Base-by-base conservation (phyloP, 2,888 invertebrate species). In the Sesia bembeciformis region DNA sequence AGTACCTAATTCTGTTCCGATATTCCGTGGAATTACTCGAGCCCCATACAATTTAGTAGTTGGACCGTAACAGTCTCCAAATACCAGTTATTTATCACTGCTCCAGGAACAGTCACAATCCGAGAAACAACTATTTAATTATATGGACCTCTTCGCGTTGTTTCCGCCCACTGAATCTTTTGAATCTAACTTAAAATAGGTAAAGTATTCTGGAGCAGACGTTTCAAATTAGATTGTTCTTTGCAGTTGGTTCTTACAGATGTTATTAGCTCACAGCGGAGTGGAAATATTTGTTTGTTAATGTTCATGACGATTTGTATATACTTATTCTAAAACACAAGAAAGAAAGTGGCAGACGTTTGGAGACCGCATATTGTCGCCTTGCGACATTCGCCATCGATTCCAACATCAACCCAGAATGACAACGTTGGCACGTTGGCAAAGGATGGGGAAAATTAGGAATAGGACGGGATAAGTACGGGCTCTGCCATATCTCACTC, bases 81-180 rank as follows among this genome's bases (percentile, higher is more conserved):
- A 46, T 46, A 46, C 46, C 4, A 46, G 46, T 46, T 46, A 46
- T 46, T 46, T 46, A 46, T 46, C 23, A 46, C 46, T 23, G 46
- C 8, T 23, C 23, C 23, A 46, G 8, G 46, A 62, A 57, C 62
- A 57, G 61, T 61, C 63, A 63, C 66, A 64, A 46, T 46, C 46
- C 66, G 65, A 63, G 66, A 65, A 63, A 63, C 66, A 72, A 72
- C 69, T 70, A 73, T 72, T 72, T 71, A 72, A 72, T 73, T 72
- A 70, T 70, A 65, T 66, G 63, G 8, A 60, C 66, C 68, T 62
- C 58, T 65, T 58, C 57, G 53, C 64, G 56, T 49, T 51, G 62
- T 67, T 72, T 70, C 68, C 68, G 63, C 61, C 58, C 66, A 58
- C 60, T 66, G 67, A 61, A 57, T 66, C 67, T 66, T 69, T 71